Conservation (phyloP, 30 jellyfish, hydroid and myxozoan genomes). For the Pseudorhiza aurosa region DNA sequence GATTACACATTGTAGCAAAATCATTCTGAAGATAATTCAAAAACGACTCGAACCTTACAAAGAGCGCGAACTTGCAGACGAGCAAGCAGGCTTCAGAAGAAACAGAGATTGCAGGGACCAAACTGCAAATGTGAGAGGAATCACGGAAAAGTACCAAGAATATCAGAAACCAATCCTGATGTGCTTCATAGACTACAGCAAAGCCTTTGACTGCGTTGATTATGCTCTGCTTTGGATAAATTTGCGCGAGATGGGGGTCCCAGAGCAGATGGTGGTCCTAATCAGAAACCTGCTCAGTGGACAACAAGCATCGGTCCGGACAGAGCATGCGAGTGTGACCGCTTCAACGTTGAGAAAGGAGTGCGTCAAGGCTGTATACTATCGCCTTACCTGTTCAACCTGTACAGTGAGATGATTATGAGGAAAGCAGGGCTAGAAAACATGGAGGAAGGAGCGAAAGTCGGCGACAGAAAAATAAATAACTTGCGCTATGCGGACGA, state of each 20-base stretch:
- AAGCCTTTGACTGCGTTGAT: constrained; percentile 49
- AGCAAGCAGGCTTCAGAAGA: constrained; percentile 46
- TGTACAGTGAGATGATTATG: constrained; percentile 15
- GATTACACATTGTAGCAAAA: constrained; percentile 28
- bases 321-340: background rate
- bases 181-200: constrained; percentile 23
- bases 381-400: constrained; percentile 29
- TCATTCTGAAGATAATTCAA: constrained; percentile 38
- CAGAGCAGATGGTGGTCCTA: constrained; percentile 25
- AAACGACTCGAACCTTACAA: constrained; percentile 5
- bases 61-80: constrained; percentile 5
- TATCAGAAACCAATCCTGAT: background rate
- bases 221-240: constrained; percentile 18
- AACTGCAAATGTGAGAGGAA: constrained; percentile 20
- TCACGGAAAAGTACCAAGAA: constrained; percentile 12
- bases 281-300: constrained; percentile 11
- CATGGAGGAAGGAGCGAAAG: constrained; percentile 7
- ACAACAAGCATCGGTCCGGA: constrained; percentile 32
- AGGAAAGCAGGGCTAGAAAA: constrained; percentile 1
- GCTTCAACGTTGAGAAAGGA: constrained; percentile 8
- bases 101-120: constrained; percentile 27
- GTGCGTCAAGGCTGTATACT: constrained; percentile 38
- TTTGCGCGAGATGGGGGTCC: constrained; percentile 26
- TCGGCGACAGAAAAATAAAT: constrained; percentile 1
- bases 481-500: constrained; percentile 45